Evolutionary conservation across 2,113 vertebrate genomes (phyloP).

Genomic region (Erinaceus europaeus): DNA sequence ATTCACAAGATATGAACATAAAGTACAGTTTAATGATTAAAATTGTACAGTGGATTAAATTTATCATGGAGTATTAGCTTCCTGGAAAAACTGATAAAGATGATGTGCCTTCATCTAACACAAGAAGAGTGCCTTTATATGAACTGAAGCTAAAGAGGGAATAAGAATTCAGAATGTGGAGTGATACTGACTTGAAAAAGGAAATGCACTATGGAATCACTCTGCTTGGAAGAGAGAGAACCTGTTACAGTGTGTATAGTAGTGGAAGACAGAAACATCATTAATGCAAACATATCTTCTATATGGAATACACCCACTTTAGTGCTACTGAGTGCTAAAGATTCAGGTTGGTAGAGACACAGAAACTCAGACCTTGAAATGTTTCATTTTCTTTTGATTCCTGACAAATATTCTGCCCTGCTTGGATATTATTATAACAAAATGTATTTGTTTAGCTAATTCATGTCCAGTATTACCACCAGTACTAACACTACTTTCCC

Average conservation of each 20-base stretch:
- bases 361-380: neutral
- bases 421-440: neutral
- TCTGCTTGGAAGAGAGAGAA: neutral
- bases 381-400: slow-evolving; percentile 28
- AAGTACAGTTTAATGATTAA: slow-evolving; percentile 43
- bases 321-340: neutral
- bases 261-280: neutral
- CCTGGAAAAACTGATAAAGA: slow-evolving; percentile 23
- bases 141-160: slow-evolving; percentile 21
- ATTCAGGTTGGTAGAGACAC: neutral
- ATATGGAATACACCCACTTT: neutral
- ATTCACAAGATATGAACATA: slow-evolving; percentile 49
- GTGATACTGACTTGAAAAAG: slow-evolving; percentile 7
- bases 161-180: slow-evolving; percentile 2
- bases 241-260: neutral
- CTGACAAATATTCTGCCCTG: neutral
- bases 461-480: neutral
- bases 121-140: neutral
- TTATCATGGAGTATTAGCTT: slow-evolving; percentile 38
- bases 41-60: slow-evolving; percentile 43
- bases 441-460: neutral
- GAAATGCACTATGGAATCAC: neutral
- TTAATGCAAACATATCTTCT: neutral
- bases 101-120: slow-evolving; percentile 33
- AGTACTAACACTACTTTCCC: neutral